Conservation (phyloP, 2,888 invertebrate genomes). For the Melanophora roralis region DNA sequence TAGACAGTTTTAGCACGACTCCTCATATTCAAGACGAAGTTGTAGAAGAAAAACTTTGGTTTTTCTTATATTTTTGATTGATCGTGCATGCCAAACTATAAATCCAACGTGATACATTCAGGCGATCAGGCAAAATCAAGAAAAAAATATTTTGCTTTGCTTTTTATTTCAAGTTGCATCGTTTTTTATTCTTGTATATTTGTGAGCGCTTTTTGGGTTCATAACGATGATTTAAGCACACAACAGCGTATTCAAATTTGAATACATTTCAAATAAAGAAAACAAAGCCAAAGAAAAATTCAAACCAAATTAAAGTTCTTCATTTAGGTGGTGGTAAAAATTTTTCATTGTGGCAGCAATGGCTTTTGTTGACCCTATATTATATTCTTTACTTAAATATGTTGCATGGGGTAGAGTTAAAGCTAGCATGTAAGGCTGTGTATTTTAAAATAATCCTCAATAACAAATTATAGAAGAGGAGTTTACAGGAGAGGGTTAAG, state of each 20-base stretch:
- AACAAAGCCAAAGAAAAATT: background rate
- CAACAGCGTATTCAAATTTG: constrained; percentile 46
- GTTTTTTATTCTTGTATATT: constrained; percentile 19
- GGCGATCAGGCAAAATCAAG: constrained; percentile 75
- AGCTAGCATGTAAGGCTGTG: too few relatives aligned
- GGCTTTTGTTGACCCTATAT: background rate
- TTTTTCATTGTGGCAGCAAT: background rate
- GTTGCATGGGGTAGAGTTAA: background rate
- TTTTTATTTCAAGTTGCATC: constrained; percentile 52
- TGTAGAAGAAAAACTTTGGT: constrained; percentile 64
- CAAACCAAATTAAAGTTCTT: constrained; percentile 51
- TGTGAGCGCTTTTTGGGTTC: constrained; percentile 25
- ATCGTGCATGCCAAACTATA: constrained; percentile 78
- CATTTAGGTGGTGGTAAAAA: background rate
- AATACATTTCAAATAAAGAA: constrained; percentile 30
- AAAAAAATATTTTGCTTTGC: constrained; percentile 30
- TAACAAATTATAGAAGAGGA: too few relatives aligned
- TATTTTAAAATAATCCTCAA: too few relatives aligned
- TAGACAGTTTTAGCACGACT: constrained; percentile 63
- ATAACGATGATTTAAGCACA: constrained; percentile 47
- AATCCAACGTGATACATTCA: constrained; percentile 78
- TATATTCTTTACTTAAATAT: too few relatives aligned
- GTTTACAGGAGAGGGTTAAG: too few relatives aligned
- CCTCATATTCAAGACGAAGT: constrained; percentile 62
- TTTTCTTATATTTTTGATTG: constrained; percentile 74